Base-by-base conservation (phyloP, 2,797 vertebrate species). In the Naso thynnoides region DNA sequence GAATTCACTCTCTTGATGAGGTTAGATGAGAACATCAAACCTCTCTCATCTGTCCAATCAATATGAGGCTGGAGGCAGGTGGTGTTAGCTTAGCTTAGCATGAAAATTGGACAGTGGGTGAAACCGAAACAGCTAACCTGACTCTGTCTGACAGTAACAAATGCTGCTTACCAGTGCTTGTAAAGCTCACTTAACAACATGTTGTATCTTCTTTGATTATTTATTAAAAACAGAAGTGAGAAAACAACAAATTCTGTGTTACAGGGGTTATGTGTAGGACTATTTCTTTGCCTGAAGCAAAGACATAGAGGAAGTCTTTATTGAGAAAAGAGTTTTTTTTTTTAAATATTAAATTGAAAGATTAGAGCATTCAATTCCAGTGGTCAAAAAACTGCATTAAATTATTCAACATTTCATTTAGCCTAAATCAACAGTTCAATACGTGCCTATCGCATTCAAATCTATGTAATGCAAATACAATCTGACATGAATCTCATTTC, bases 331-430 rank as follows among this genome's bases (percentile, higher is more conserved):
- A n/a, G n/a, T n/a, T n/a, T n/a, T n/a, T n/a, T n/a, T 64, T 79
- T 45, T 68, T 79, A 50, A 79, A 81, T 76, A 76, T 73, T 79
- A 27, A 38, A 83, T 60, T 75, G 36, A 77, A 60, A 73, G 41
- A 26, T 81, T 76, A 69, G 71, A n/a, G 9, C 1, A 3, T 74
- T 74, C 38, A 50, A 64, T 72, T 77, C 26, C 53, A 63, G 23
- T 23, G 9, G 70, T 70, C 60, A 76, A 76, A 41, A 5, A 29
- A 56, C 24, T 68, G 11, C 24, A 70, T 65, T 55, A 29, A 78
- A 73, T 76, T 77, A 77, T 79, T 83, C 41, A 73, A 56, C 29
- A 48, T 76, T 71, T 74, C 29, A 83, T 72, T 79, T 64, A 1
- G 4, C 44, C 49, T 62, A 50, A 81, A 79, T 57, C 57, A 72